Conservation (phyloP, 1,140 invertebrate species). For the Zaprionus lachaisei region DNA sequence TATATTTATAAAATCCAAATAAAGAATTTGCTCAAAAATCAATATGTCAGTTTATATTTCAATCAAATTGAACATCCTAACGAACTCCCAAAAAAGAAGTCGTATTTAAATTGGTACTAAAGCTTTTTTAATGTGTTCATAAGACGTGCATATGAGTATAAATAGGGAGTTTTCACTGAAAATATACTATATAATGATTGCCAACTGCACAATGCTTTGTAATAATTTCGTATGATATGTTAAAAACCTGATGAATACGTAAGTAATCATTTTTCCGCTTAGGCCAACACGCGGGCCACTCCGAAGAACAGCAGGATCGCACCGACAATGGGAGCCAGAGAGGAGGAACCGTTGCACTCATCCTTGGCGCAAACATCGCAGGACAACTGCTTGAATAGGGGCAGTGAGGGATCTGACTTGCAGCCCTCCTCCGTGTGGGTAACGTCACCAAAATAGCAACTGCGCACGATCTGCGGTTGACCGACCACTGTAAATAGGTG, state of each 20-base stretch:
- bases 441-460: slow-evolving; percentile 73
- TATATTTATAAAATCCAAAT: background rate
- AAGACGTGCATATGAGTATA: background rate
- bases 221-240: slow-evolving; percentile 5
- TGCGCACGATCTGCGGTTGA: slow-evolving; percentile 60
- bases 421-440: slow-evolving; percentile 59
- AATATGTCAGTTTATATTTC: background rate
- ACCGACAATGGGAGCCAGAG: slow-evolving; percentile 61
- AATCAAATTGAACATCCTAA: background rate
- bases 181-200: background rate
- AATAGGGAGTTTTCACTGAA: background rate
- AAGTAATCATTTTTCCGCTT: slow-evolving; percentile 10
- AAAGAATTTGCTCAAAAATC: no score
- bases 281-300: slow-evolving; percentile 69
- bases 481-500: slow-evolving; percentile 46
- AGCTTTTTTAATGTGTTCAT: slow-evolving; percentile 24
- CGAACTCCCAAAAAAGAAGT: background rate
- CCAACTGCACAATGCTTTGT: background rate
- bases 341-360: slow-evolving; percentile 71
- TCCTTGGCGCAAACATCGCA: slow-evolving; percentile 77
- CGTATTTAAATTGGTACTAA: slow-evolving; percentile 8
- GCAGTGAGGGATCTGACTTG: slow-evolving; percentile 55
- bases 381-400: slow-evolving; percentile 58
- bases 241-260: background rate
- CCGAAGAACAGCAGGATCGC: slow-evolving; percentile 69